Percentiles rank a stretch among this genome's conserved stretches.
These are phyloP conservation scores for Celastrina argiolus DNA, from an alignment of 2,888 invertebrate genomes.

Conservation along the genomic window DNA sequence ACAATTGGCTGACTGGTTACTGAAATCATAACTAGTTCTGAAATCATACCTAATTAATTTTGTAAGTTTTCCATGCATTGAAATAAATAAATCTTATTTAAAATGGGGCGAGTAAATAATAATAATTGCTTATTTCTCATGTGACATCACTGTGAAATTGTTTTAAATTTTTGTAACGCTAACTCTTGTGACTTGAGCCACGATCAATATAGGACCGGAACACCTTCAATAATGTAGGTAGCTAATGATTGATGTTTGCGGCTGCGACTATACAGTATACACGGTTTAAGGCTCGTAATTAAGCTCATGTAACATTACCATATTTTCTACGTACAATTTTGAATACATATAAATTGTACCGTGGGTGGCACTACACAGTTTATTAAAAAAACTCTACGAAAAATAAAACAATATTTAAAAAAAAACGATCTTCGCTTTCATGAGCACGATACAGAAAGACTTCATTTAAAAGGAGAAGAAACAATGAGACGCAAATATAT, in stretches of 20 bases:
- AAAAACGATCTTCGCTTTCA: background rate
- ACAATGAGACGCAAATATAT: conserved; percentile 19
- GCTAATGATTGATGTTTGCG: conserved; percentile 19
- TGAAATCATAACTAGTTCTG: too few relatives aligned
- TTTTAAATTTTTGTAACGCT: background rate
- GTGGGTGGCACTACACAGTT: background rate
- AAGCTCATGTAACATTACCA: conserved; percentile 13
- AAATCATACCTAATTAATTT: too few relatives aligned
- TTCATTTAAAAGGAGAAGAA: conserved; percentile 5
- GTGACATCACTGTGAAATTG: background rate
- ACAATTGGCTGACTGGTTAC: too few relatives aligned
- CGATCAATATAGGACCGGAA: conserved; percentile 1
- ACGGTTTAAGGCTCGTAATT: conserved; percentile 12
- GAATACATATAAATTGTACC: background rate
- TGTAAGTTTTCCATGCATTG: too few relatives aligned
- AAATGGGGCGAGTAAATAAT: too few relatives aligned
- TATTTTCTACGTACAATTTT: background rate
- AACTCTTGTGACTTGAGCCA: background rate
- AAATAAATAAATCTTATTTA: too few relatives aligned
- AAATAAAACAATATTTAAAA: too few relatives aligned
- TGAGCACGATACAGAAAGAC: background rate
- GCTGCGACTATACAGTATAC: conserved; percentile 4
- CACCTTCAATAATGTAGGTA: conserved; percentile 22
- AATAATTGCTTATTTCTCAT: too few relatives aligned
- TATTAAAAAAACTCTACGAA: background rate